Base-by-base conservation (phyloP, 1,140 invertebrate species). In the Lethrus apterus region DNA sequence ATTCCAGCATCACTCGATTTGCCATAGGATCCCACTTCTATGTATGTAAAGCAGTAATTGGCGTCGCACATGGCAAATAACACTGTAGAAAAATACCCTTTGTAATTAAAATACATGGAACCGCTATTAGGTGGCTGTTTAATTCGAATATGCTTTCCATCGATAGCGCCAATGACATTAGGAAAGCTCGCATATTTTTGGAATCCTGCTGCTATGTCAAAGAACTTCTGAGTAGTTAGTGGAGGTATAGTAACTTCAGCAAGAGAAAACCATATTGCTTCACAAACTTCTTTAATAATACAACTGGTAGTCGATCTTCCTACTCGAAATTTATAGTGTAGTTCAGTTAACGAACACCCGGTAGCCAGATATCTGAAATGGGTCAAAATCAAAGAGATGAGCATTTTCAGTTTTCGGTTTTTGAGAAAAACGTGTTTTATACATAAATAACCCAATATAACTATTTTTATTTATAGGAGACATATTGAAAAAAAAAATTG, bases 1-100 rank as follows among this genome's bases (percentile, higher is more conserved):
- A 66, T 54, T 20, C 52, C 33, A 26, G 55, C 52, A 55, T 71
- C 69, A 48, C 64, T 59, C 20, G 63, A 54, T 45, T 63, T 65
- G 17, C 69, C 65, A 56, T 65, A 66, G 29, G 64, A 52, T 10
- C 68, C 67, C 35, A 71, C 58, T 54, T 66, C 57, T 33, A 68
- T 52, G 50, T 51, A 58, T 43, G 61, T 31, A 58, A 67, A 70
- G 17, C 54, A 52, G 45, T 65, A 69, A 50, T 68, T 49, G 19
- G 54, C 47, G 60, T 70, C 67, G n/a, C 32, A 55, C 2, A 68
- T 47, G 7, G 64, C 69, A 44, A 68, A 56, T 29, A 72, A 55
- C 35, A 71, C 63, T 15, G 69, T 59, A 19, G 58, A 63, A 52
- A 64, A 65, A 47, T 48, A 60, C 11, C 46, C 3, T 31, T 60